These are phyloP conservation scores for Cydia splendana DNA, from an alignment of 1,140 invertebrate genomes.

Conservation along the genomic window DNA sequence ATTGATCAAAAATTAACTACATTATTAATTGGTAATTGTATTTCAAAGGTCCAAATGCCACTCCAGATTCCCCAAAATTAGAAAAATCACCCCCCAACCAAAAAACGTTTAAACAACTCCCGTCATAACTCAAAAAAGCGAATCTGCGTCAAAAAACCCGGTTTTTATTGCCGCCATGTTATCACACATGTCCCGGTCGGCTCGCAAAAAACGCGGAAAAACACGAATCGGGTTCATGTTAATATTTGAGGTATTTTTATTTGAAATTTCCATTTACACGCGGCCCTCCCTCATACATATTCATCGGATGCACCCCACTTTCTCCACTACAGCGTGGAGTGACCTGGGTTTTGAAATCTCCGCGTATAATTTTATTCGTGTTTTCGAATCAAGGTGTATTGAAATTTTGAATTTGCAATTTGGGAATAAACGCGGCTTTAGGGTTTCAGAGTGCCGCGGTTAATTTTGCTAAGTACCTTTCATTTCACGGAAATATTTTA, in stretches of 20 bases:
- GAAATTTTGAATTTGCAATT: slow-evolving; percentile 25
- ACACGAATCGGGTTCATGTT: slow-evolving; percentile 76
- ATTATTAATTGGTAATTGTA: not conserved
- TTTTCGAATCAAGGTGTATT: slow-evolving; percentile 28
- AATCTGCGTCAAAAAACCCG: slow-evolving; percentile 46
- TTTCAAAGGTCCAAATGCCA: not conserved
- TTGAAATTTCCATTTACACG: slow-evolving; percentile 79
- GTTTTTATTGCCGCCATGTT: slow-evolving; percentile 62
- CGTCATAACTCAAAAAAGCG: slow-evolving; percentile 36
- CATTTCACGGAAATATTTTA: not conserved
- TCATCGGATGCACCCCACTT: slow-evolving; percentile 77
- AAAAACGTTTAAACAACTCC: slow-evolving; percentile 4
- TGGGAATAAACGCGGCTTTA: not conserved
- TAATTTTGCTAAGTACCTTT: not conserved
- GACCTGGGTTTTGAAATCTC: slow-evolving; percentile 15
- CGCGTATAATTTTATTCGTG: slow-evolving; percentile 7
- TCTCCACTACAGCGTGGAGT: slow-evolving; percentile 43
- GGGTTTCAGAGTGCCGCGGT: not conserved
- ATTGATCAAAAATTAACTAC: too few species aligned
- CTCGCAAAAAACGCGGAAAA: slow-evolving; percentile 59
- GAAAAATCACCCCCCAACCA: not conserved
- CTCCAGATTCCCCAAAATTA: not conserved
- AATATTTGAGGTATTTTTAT: slow-evolving; percentile 79
- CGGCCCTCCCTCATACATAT: slow-evolving; percentile 76
- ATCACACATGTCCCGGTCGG: slow-evolving; percentile 59